Percentiles rank a stretch among this genome's conserved stretches.
phyloP scores from a whole-genome alignment of 2,888 invertebrate species.

The Pteria penguin region DNA sequence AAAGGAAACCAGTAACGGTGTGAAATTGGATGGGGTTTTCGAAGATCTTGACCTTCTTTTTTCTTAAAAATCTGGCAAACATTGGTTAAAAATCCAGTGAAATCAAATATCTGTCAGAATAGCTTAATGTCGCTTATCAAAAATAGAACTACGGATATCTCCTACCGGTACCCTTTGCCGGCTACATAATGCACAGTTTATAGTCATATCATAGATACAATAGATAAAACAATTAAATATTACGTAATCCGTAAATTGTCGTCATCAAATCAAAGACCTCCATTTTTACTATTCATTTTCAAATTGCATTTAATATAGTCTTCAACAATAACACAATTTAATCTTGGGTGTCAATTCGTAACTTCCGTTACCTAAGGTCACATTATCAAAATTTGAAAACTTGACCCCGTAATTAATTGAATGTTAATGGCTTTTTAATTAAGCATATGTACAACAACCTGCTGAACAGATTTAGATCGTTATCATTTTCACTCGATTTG shows the following conservation, averaged over 20 bases:
- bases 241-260: not conserved
- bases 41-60: too few relatives aligned
- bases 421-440: not conserved
- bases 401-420: too few relatives aligned
- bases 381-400: too few relatives aligned
- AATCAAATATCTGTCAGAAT: too few relatives aligned
- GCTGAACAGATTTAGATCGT: not conserved
- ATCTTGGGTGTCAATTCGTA: too few relatives aligned
- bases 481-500: not conserved
- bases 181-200: not conserved
- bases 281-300: not conserved
- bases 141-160: too few relatives aligned
- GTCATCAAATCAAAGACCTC: not conserved
- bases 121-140: too few relatives aligned
- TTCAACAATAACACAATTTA: not conserved
- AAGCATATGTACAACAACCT: not conserved
- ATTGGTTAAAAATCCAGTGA: too few relatives aligned
- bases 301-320: not conserved
- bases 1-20: too few relatives aligned
- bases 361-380: too few relatives aligned
- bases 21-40: too few relatives aligned
- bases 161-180: not conserved
- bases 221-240: not conserved
- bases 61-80: too few relatives aligned
- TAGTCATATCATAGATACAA: not conserved